Evolutionary conservation across 2,888 invertebrate species (phyloP).

Genomic region (Eupithecia insigniata): DNA sequence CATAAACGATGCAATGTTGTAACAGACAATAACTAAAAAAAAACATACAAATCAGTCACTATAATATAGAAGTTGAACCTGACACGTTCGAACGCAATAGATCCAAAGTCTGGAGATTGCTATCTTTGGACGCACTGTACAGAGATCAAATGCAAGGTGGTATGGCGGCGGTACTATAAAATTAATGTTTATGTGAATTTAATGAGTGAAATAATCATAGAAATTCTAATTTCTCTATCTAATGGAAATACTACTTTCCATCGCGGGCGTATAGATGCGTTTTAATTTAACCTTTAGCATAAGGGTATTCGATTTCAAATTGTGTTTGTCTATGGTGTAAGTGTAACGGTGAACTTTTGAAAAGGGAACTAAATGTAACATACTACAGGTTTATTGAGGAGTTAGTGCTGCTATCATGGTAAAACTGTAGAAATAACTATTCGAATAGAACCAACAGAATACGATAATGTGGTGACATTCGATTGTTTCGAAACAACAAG

Average conservation of each 20-base stretch:
- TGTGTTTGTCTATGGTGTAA: constrained; percentile 41
- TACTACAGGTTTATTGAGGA: background rate
- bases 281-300: background rate
- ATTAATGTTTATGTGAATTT: constrained; percentile 6
- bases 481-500: background rate
- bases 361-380: background rate
- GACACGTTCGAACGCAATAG: constrained; percentile 4
- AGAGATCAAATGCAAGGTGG: background rate
- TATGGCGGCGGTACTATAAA: background rate
- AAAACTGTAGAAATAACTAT: background rate
- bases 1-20: background rate
- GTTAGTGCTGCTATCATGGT: background rate
- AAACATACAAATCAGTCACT: background rate
- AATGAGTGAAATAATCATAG: background rate
- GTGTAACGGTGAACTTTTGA: constrained; percentile 21
- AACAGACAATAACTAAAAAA: background rate
- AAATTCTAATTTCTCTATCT: background rate
- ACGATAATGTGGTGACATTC: background rate
- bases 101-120: background rate
- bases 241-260: background rate
- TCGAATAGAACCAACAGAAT: background rate
- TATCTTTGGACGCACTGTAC: background rate
- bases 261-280: background rate
- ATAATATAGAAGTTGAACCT: background rate
- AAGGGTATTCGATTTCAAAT: constrained; percentile 34